Base-by-base conservation (phyloP, 2,113 vertebrate species). In the Pionites leucogaster region DNA sequence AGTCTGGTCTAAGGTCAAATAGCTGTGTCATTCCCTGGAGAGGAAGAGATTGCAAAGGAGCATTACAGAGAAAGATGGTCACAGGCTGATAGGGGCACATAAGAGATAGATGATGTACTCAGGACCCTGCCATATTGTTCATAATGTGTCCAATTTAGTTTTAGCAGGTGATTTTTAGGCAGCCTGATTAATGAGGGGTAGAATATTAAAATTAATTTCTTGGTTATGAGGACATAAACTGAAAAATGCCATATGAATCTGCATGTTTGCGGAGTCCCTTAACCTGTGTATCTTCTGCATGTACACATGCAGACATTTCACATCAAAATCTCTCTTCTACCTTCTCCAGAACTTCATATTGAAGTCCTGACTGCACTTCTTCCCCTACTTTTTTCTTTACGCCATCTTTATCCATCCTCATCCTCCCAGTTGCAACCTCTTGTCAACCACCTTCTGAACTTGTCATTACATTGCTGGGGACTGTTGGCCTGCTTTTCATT, bases 1-100 rank as follows among this genome's bases (percentile, higher is more conserved):
- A 77, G 47, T 27, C 13, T 89, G 17, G 27, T 63, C 16, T 59
- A 31, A 63, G 22, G 22, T 46, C 47, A 13, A 47, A 25, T 2
- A 78, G 49, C 6, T 52, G 4, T 37, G 78, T 41, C 55, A 12
- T 16, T 52, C 27, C 2, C 0, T 0, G 4, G 7, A 82, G 46
- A 8, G 25, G 44, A 74, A 86, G 82, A 19, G 15, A 15, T 37
- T 74, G 47, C 35, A 68, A 35, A 39, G 23, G 13, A 89, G 3
- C 2, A 0, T 13, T 41, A 29, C 23, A 65, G 22, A 69, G 23
- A 68, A 60, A 47, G 35, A 55, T 10, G 33, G 24, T 39, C 27
- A 72, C 17, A 77, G n/a, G 15, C 47, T 72, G 42, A 14, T 7
- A 46, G 16, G 24, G 35, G 13, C 13, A 65, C 5, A 4, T 62